Conservation (phyloP, 2,113 vertebrate genomes). For the Anser cygnoides region DNA sequence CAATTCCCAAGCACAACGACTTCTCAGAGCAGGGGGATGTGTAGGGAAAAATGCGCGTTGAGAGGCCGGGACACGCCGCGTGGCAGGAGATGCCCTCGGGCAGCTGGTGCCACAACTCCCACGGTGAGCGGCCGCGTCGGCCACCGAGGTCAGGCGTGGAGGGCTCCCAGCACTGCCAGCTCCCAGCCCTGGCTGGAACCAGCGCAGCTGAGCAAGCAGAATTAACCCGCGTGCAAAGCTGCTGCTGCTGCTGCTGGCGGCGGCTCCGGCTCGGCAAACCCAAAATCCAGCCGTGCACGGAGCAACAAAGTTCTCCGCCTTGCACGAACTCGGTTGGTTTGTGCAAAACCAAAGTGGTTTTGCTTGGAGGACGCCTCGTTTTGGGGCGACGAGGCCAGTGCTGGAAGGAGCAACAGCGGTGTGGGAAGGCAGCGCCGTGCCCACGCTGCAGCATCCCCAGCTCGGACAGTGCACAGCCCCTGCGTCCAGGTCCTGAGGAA, state of each 20-base stretch:
- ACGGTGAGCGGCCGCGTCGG: background rate
- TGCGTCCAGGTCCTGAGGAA: no score
- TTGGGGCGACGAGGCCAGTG: rapidly evolving
- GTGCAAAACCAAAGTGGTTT: background rate
- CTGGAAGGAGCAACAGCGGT: background rate
- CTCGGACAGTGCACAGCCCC: no score
- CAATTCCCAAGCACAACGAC: no score
- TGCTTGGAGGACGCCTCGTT: background rate
- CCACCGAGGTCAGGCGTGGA: rapidly evolving
- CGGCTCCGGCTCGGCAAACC: background rate
- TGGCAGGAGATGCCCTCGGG: background rate
- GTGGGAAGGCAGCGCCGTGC: background rate
- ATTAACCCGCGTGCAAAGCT: background rate
- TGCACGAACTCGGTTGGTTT: background rate
- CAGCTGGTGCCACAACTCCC: background rate
- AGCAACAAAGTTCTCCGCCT: background rate
- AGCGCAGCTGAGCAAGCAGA: background rate
- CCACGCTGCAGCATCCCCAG: no score
- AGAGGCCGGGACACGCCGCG: background rate
- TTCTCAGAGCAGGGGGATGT: background rate
- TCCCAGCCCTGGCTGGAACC: background rate
- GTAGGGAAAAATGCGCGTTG: background rate
- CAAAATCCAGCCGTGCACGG: rapidly evolving
- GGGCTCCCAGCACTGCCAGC: background rate
- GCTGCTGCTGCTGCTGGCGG: background rate